Percentiles rank a stretch among this genome's conserved stretches.
Conservation (phyloP, 2,888 invertebrate species). For the Odontomyia ornata region DNA sequence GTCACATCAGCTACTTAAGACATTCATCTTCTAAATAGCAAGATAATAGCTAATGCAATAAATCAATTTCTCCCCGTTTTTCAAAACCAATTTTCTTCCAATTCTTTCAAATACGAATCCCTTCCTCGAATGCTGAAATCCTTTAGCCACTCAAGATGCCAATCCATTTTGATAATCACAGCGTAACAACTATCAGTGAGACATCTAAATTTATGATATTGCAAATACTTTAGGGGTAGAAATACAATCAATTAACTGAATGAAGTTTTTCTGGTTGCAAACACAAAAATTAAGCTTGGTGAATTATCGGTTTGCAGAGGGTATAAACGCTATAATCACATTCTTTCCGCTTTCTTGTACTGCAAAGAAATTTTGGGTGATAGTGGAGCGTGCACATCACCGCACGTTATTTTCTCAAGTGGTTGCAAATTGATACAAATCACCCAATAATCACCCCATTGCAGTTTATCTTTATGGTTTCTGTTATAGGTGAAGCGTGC, state of each 20-base stretch:
- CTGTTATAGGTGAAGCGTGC: constrained; percentile 28
- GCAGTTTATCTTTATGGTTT: constrained; percentile 57
- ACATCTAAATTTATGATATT: background rate
- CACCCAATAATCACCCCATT: constrained; percentile 62
- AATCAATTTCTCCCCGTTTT: too few species aligned
- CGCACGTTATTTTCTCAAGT: constrained; percentile 48
- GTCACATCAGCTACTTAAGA: background rate
- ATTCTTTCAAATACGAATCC: too few species aligned
- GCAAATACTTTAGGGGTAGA: background rate
- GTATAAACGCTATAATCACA: background rate
- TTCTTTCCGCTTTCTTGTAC: too few species aligned
- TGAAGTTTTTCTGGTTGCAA: constrained; percentile 10
- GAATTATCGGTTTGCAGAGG: background rate
- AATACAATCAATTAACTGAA: constrained; percentile 12
- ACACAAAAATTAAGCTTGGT: background rate
- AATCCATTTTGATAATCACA: background rate
- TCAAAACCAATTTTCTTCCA: too few species aligned
- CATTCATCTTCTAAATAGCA: too few species aligned
- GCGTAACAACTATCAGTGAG: background rate
- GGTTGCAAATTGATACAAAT: constrained; percentile 61
- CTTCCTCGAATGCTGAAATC: too few species aligned
- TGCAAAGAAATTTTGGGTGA: too few species aligned
- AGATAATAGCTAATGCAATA: too few species aligned
- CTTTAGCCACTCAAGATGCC: background rate
- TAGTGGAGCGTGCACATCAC: background rate